Base-by-base conservation (phyloP, 2,888 invertebrate genomes). In the Halictus ligatus region DNA sequence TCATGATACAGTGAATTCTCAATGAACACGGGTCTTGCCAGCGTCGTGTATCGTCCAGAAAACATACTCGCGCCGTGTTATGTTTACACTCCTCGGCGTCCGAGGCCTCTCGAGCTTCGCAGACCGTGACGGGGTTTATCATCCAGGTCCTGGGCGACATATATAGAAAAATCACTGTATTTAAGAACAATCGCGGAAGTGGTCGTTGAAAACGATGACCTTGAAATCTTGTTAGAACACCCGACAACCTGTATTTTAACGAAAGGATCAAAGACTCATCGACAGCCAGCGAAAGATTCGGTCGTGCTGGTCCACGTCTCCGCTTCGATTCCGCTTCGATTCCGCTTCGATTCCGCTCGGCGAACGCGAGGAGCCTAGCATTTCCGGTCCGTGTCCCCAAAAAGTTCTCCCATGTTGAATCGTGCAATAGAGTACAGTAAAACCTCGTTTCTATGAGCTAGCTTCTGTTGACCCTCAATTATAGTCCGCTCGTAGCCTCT, bases 401-500 rank as follows among this genome's bases (percentile, higher is more conserved):
- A 69, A 67, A 40, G 46, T 40, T 75, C 58, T 18, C 58, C 46
- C 69, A 67, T 67, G 67, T 67, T 67, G 73, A 73, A 77, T 67
- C 78, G 84, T 84, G 84, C 84, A 84, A 84, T 84, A 84, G 73
- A 40, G 25, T 13, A 54, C 54, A 8, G 54, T 54, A 40, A 69
- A 69, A 54, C 54, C 54, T 54, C n/a, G 54, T 54, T 54, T 54
- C 10, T 10, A 54, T 21, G 54, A n/a, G 54, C 54, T n/a, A n/a
- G 54, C 54, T 54, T n/a, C 21, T 54, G 18, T 8, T 50, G 5
- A 6, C 50, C 18, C 18, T 50, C 18, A 18, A 48, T 15, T 48
- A 18, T 50, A 50, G 5, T 50, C 2, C 54, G 21, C 54, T 54
- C 21, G 54, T 21, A 21, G 18, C 46, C 46, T 46, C 46, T 46